A percentile compares a stretch with the other conserved stretches of the same genome.
phyloP scores from a whole-genome alignment of 2,797 vertebrate species.

The Anolis apletophallus region DNA sequence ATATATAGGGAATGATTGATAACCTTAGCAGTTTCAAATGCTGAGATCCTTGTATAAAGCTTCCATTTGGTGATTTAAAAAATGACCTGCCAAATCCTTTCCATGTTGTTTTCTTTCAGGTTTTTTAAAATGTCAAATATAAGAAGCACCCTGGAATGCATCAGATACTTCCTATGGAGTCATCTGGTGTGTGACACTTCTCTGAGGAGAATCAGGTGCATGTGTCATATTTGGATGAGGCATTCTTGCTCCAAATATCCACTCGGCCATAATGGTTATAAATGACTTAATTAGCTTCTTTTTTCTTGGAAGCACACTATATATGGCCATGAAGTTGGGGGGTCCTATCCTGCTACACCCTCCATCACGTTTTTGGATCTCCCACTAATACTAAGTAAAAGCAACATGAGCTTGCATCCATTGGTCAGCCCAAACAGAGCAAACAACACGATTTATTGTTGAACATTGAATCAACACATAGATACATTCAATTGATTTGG shows the following conservation, averaged over 20 bases:
- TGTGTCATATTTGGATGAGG: no score
- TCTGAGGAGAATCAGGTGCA: no score
- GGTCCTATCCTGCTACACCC: background rate
- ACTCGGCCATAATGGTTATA: background rate
- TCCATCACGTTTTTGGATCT: background rate
- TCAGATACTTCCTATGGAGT: background rate
- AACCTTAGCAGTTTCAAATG: background rate
- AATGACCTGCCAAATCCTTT: background rate
- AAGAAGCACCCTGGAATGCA: background rate
- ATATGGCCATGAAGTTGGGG: background rate
- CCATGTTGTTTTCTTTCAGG: background rate
- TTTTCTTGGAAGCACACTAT: background rate
- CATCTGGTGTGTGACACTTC: no score
- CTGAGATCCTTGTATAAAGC: background rate
- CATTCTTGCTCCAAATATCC: background rate
- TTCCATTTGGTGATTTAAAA: background rate
- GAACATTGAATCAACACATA: no score
- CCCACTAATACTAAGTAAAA: background rate
- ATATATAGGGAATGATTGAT: background rate
- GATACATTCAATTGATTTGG: no score
- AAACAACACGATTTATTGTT: no score
- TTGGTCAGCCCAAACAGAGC: no score
- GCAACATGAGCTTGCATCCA: no score
- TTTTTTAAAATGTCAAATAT: background rate
- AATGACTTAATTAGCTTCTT: background rate